Conservation (phyloP, 1,140 invertebrate species). For the Archivesica marissinica region DNA sequence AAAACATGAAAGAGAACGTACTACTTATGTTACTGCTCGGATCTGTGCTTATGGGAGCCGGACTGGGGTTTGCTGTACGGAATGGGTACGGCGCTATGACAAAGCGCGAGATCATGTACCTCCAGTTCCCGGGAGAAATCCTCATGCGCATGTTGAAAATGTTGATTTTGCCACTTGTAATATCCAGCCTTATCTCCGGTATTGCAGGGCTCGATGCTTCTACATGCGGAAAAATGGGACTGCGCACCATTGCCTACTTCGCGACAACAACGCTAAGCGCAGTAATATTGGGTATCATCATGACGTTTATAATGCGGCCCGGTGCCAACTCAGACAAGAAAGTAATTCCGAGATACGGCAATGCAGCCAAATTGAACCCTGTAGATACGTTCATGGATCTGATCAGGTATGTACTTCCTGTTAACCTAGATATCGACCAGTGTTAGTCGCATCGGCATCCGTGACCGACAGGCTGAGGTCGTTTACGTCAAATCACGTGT, state of each 20-base stretch:
- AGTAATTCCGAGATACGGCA: slow-evolving; percentile 75
- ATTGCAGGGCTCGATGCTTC: slow-evolving; percentile 82
- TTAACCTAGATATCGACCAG: too few species aligned
- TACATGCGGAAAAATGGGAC: slow-evolving; percentile 82
- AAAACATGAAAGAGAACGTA: slow-evolving; percentile 76
- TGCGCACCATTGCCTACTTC: slow-evolving; percentile 94
- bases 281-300: slow-evolving; percentile 80
- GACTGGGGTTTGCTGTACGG: slow-evolving; percentile 74
- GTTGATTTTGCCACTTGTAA: slow-evolving; percentile 85
- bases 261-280: slow-evolving; percentile 91
- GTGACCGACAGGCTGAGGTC: too few species aligned
- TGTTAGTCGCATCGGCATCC: too few species aligned
- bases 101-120: slow-evolving; percentile 79
- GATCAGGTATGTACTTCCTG: slow-evolving; percentile 78
- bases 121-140: slow-evolving; percentile 85
- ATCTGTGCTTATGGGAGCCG: slow-evolving; percentile 75
- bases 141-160: slow-evolving; percentile 85
- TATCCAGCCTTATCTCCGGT: slow-evolving; percentile 83
- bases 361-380: slow-evolving; percentile 72
- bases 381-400: slow-evolving; percentile 80
- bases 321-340: slow-evolving; percentile 82
- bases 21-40: slow-evolving; percentile 76
- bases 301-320: slow-evolving; percentile 80
- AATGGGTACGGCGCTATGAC: slow-evolving; percentile 60
- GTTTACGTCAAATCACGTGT: too few species aligned